Evolutionary conservation across 2,113 vertebrate species (phyloP).

Genomic region (Acinonyx jubatus): DNA sequence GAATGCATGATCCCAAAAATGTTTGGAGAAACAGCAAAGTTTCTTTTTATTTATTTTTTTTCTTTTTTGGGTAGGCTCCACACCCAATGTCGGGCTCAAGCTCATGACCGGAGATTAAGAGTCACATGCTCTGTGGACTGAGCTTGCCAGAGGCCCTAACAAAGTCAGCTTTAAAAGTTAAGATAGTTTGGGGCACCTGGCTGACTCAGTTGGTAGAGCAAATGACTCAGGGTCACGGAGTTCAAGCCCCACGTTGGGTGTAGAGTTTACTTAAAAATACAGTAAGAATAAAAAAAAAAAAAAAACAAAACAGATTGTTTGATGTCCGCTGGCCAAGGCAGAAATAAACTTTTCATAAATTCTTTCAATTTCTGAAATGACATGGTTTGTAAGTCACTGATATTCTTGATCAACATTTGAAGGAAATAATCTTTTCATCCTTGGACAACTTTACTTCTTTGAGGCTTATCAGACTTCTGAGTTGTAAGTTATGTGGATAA

Average conservation of each 20-base stretch:
- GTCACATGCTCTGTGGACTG: not conserved
- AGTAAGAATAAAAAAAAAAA: too few species aligned
- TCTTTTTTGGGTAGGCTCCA: not conserved
- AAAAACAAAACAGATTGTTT: not conserved
- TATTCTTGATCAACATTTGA: not conserved
- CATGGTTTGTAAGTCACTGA: not conserved
- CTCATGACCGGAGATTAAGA: not conserved
- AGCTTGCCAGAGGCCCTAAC: not conserved
- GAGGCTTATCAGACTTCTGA: not conserved
- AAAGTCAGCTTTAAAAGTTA: not conserved
- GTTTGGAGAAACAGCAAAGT: not conserved
- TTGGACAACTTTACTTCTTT: not conserved
- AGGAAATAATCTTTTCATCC: not conserved
- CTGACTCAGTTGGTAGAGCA: not conserved
- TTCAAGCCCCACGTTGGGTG: not conserved
- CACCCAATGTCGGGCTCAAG: not conserved
- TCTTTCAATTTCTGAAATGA: not conserved
- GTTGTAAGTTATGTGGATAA: not conserved
- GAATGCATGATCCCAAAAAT: not conserved
- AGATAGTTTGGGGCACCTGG: not conserved
- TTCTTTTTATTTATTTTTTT: not conserved
- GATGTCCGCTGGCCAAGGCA: not conserved
- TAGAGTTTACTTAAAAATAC: not conserved
- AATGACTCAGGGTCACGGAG: not conserved
- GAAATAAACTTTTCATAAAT: constrained; percentile 29